Conservation (phyloP, 1,140 invertebrate species). For the Pogonomyrmex barbatus region DNA sequence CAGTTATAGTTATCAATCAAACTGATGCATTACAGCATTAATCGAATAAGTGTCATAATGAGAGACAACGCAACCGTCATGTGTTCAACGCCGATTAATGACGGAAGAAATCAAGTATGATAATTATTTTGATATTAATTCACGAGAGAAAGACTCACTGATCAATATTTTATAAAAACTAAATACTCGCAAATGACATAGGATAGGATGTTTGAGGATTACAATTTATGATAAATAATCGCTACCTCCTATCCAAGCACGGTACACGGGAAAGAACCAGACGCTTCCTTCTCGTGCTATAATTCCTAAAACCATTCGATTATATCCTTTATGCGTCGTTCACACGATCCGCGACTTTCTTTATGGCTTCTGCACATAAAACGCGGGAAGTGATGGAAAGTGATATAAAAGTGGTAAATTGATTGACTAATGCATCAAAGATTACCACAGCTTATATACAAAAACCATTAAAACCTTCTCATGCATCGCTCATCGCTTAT, state of each 20-base stretch:
- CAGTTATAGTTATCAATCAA: background rate
- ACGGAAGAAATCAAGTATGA: background rate
- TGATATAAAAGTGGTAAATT: too few species aligned
- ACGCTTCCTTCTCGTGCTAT: background rate
- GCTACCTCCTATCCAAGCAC: conserved; percentile 72
- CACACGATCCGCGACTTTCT: too few species aligned
- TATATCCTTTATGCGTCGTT: background rate
- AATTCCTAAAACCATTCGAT: conserved; percentile 13
- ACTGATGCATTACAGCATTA: background rate
- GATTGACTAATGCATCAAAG: too few species aligned
- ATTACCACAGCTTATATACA: too few species aligned
- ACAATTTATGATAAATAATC: conserved; percentile 55
- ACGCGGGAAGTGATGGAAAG: too few species aligned
- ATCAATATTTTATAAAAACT: background rate
- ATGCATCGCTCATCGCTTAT: too few species aligned
- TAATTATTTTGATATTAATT: conserved; percentile 34
- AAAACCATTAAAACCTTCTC: too few species aligned
- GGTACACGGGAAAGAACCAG: conserved; percentile 72
- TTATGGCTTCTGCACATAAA: too few species aligned
- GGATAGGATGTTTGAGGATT: conserved; percentile 76
- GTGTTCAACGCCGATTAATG: background rate
- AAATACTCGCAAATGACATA: background rate
- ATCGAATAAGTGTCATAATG: background rate
- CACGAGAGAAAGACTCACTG: background rate
- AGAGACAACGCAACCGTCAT: background rate